Base-by-base conservation (phyloP, 2,113 vertebrate genomes). In the Siniperca chuatsi region DNA sequence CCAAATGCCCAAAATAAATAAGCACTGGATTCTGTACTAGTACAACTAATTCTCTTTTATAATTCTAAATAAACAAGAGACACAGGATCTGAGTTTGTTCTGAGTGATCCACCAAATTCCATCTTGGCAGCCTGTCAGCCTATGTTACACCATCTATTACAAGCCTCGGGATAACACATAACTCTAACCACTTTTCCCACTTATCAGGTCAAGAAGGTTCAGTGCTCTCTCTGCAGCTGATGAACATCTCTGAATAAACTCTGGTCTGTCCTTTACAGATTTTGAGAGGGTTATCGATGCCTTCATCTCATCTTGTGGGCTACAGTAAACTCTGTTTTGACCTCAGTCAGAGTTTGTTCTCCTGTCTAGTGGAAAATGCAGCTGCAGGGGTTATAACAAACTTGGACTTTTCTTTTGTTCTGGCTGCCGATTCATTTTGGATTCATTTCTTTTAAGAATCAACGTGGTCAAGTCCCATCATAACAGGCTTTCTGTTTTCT, bases 1-100 rank as follows among this genome's bases (percentile, higher is more conserved):
- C 61, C 54, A 66, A 62, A 66, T n/a, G 46, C 71, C 61, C 61
- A 61, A 54, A 79, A 70, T 64, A 82, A 70, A 75, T 44, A 29
- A 54, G 33, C 23, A 35, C 48, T 82, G 70, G 46, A 50, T 83
- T 37, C 21, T 62, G 61, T 42, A 78, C 37, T 4, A 52, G 52
- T 75, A 66, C 35, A 1, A 46, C 18, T 77, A 67, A 84, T 80
- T 75, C 81, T 44, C 29, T 58, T 61, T 25, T 35, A 72, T 67
- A 21, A 82, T 60, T 67, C 52, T 16, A 11, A 67, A 73, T 37
- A 72, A 72, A 80, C 52, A 66, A 13, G 3, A 61, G 54, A 50
- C 52, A 42, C 16, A 3, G 40, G 76, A 79, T 70, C 23, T n/a
- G 35, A 67, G 33, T 67, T 64, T 71, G 75, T 57, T 78, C 8